These are phyloP conservation scores for Oxyura jamaicensis DNA, from an alignment of 2,113 vertebrate species.

Conservation along the genomic window DNA sequence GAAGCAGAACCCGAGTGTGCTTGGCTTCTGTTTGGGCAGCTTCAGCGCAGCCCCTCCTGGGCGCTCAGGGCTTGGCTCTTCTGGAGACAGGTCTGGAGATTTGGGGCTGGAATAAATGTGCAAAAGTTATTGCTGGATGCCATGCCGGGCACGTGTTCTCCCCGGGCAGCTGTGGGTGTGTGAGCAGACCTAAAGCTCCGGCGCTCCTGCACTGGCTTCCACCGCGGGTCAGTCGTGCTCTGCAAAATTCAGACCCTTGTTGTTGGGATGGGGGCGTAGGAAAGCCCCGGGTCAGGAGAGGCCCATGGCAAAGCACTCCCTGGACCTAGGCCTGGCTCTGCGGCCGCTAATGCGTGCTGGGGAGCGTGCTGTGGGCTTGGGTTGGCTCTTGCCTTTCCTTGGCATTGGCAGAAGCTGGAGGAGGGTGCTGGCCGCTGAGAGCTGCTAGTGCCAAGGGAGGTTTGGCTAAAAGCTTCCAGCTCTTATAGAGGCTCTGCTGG, in stretches of 20 bases:
- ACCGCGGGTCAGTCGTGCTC: background rate
- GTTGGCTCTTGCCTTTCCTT: background rate
- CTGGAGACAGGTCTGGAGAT: background rate
- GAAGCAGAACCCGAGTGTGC: fast-evolving
- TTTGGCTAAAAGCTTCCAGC: background rate
- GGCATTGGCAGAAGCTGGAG: background rate
- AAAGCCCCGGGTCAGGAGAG: background rate
- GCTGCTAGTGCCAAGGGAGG: background rate
- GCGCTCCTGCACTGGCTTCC: fast-evolving
- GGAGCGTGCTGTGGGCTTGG: background rate
- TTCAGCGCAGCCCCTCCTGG: background rate
- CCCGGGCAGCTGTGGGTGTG: no score
- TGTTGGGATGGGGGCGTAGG: fast-evolving
- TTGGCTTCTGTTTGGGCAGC: background rate
- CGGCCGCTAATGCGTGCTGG: background rate
- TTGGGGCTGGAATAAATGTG: background rate
- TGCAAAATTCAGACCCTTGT: background rate
- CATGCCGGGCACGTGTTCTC: background rate
- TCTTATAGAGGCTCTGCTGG: background rate
- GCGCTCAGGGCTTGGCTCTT: background rate
- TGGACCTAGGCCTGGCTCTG: background rate
- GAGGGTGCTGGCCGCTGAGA: background rate
- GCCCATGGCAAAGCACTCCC: background rate
- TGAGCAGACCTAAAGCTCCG: background rate
- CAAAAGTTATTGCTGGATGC: background rate